Conservation (phyloP, 2,888 invertebrate genomes). For the Papilio protenor region DNA sequence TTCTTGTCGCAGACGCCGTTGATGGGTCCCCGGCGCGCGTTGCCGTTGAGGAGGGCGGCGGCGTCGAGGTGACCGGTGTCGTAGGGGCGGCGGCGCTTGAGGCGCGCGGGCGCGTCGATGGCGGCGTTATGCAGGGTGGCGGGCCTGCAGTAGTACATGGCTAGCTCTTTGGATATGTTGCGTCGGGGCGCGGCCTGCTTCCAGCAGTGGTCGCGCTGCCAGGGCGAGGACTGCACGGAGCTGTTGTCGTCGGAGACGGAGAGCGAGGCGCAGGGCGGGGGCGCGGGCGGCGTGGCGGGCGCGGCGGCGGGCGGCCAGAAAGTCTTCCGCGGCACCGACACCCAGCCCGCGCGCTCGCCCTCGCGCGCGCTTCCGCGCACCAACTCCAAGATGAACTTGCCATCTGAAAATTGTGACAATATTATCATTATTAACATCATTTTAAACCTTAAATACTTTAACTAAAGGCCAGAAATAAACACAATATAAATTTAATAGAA, state of each 20-base stretch:
- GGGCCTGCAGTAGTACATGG: slow-evolving; percentile 87
- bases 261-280: slow-evolving; percentile 86
- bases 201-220: slow-evolving; percentile 95
- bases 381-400: slow-evolving; percentile 94
- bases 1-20: slow-evolving; percentile 67
- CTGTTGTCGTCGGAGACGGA: slow-evolving; percentile 96
- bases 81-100: slow-evolving; percentile 88
- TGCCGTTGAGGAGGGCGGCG: slow-evolving; percentile 59
- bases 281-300: slow-evolving; percentile 84
- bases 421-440: background rate
- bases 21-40: slow-evolving; percentile 54
- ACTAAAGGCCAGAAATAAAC: background rate
- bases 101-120: slow-evolving; percentile 73
- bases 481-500: background rate
- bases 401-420: slow-evolving; percentile 85
- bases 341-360: slow-evolving; percentile 94
- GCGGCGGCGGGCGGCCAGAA: slow-evolving; percentile 93
- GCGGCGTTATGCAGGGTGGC: slow-evolving; percentile 76
- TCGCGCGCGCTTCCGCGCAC: slow-evolving; percentile 82
- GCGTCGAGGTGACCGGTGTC: slow-evolving; percentile 69
- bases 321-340: slow-evolving; percentile 94
- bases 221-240: slow-evolving; percentile 95
- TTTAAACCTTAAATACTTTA: background rate
- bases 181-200: slow-evolving; percentile 91
- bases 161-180: slow-evolving; percentile 89